Evolutionary conservation across 2,113 vertebrate genomes (phyloP).

Genomic region (Microcebus jonahi): DNA sequence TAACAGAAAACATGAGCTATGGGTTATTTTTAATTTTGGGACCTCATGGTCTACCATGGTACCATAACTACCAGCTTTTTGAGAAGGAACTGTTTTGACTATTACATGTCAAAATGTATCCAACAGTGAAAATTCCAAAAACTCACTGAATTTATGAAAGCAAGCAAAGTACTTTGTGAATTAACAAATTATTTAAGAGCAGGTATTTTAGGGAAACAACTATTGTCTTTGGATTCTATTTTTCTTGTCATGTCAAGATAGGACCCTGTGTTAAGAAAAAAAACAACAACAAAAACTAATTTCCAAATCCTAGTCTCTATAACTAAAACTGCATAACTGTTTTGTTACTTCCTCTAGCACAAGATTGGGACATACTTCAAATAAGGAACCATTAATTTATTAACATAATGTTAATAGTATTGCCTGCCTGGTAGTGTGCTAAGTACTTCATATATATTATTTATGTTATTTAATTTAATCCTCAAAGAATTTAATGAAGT

Average conservation of each 20-base stretch:
- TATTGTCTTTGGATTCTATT: background rate
- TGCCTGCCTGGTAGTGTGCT: background rate
- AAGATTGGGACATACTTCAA: background rate
- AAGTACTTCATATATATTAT: background rate
- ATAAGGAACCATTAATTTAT: background rate
- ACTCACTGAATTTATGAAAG: background rate
- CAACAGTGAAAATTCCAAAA: conserved; percentile 34
- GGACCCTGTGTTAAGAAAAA: background rate
- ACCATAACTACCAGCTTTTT: background rate
- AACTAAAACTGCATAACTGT: background rate
- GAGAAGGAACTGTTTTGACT: conserved; percentile 38
- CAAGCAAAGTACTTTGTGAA: background rate
- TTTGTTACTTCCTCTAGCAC: background rate
- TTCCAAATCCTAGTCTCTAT: background rate
- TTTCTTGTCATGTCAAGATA: conserved; percentile 11
- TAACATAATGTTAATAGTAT: background rate
- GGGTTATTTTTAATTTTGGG: conserved; percentile 14
- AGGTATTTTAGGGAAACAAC: background rate
- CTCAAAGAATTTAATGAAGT: background rate
- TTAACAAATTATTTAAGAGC: conserved; percentile 4
- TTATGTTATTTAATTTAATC: conserved; percentile 17
- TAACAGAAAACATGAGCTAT: conserved; percentile 12
- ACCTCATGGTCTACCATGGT: background rate
- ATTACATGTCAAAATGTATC: background rate
- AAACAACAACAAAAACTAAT: background rate